Conservation (phyloP, 2,888 invertebrate genomes). For the Auanema sp. region DNA sequence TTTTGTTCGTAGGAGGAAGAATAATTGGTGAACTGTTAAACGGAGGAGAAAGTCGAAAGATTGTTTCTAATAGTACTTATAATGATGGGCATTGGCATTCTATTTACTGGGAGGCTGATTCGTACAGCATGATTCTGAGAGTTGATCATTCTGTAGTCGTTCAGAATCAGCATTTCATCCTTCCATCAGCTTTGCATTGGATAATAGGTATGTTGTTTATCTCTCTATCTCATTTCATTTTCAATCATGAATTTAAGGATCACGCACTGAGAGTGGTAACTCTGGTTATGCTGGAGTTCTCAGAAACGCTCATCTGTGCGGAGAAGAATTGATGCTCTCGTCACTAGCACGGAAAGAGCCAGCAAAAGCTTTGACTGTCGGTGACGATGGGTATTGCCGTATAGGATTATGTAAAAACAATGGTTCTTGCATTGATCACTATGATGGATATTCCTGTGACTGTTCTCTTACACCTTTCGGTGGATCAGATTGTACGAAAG, state of each 20-base stretch:
- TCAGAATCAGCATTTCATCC: constrained; percentile 23
- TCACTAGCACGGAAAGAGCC: constrained; percentile 46
- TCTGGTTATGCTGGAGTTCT: constrained; percentile 60
- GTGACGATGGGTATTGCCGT: constrained; percentile 52
- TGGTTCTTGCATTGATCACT: constrained; percentile 56
- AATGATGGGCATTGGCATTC: constrained; percentile 60
- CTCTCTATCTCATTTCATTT: background rate
- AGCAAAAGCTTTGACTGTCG: constrained; percentile 35
- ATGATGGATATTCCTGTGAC: constrained; percentile 59
- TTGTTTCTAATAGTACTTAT: constrained; percentile 42
- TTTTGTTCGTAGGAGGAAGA: constrained; percentile 34
- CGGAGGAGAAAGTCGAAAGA: constrained; percentile 54
- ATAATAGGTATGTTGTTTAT: constrained; percentile 21
- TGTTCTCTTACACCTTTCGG: constrained; percentile 59
- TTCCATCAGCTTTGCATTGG: constrained; percentile 40
- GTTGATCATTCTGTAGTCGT: constrained; percentile 31
- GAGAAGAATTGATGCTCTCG: constrained; percentile 46
- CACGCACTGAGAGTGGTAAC: constrained; percentile 48
- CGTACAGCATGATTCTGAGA: constrained; percentile 31
- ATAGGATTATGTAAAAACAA: constrained; percentile 51
- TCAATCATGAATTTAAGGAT: constrained; percentile 30
- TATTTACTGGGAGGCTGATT: constrained; percentile 42
- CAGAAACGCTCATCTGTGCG: constrained; percentile 57
- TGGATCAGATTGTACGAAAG: constrained; percentile 57
- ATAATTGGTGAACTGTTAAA: constrained; percentile 60